Evolutionary conservation across 2,888 invertebrate genomes (phyloP), one percentile per base, ranked within the genome.

Genomic region (Coelopa pilipes): DNA sequence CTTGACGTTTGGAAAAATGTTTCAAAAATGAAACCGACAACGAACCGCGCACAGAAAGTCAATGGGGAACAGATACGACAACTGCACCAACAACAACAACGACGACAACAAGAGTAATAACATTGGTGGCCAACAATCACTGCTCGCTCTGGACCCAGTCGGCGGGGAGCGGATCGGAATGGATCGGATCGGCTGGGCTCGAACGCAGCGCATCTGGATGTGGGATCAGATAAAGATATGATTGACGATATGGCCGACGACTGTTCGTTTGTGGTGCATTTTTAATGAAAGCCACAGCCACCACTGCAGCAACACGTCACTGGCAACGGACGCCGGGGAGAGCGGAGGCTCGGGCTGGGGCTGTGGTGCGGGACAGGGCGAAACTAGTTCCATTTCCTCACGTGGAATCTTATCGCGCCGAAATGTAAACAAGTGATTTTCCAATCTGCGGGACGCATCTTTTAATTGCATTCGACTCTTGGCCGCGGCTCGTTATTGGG

Each of bases 161-260:
- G 15, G n/a, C 53, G n/a, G 13, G 53, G 34, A 34, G 2, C 34
- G 34, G 34, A 34, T 34, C 34, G 34, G 34, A 34, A 4, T 7
- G 34, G 34, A n/a, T n/a, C n/a, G n/a, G n/a, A n/a, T n/a, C n/a
- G n/a, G n/a, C n/a, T 7, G 13, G 53, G 53, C n/a, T 2, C 53
- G n/a, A 4, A 53, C 10, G 53, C 53, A 53, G 24, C 7, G 47
- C 45, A 45, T 65, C 65, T 50, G 69, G 17, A 46, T n/a, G 53
- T 67, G 59, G 47, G 46, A 60, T 70, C 59, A 46, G 69, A 70
- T 70, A 59, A 70, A 47, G 69, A 70, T 45, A 47, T 59, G 69
- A 70, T 57, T 17, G 34, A 34, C 46, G 68, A 57, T 45, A 57
- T n/a, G 17, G 17, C 4, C 21, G 57, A 10, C 5, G 17, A 19